Percentiles rank a stretch among this genome's conserved stretches.
Evolutionary conservation across 1,140 invertebrate species (phyloP).

Genomic region (Lepidurus packardi): DNA sequence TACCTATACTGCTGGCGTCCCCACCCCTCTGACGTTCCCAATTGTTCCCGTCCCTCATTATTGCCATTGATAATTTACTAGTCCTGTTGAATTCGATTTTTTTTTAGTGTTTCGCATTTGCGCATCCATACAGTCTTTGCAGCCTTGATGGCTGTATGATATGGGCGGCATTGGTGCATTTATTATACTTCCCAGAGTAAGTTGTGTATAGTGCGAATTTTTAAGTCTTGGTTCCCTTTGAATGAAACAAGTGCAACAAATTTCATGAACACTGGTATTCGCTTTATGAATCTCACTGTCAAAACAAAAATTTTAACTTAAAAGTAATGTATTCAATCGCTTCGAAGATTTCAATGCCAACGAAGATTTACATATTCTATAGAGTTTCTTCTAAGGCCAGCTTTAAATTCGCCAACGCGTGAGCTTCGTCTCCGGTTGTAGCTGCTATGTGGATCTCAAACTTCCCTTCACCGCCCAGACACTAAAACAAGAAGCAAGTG

Average conservation of each 20-base stretch:
- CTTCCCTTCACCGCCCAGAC: background rate
- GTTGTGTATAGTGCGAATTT: conserved; percentile 8
- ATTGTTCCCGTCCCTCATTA: background rate
- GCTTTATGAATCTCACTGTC: background rate
- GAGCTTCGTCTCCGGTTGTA: background rate
- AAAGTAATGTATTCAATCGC: too few species aligned
- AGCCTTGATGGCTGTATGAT: background rate
- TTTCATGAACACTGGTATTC: background rate
- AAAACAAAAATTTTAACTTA: too few species aligned
- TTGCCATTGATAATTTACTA: conserved; percentile 7
- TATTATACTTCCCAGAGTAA: background rate
- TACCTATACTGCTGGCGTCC: background rate
- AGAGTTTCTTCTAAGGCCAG: background rate
- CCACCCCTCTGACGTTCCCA: background rate
- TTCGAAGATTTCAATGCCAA: too few species aligned
- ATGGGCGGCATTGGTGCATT: background rate
- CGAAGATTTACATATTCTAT: background rate
- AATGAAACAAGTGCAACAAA: conserved; percentile 11
- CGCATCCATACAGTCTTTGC: background rate
- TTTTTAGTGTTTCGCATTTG: background rate
- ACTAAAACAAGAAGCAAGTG: background rate
- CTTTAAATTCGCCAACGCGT: background rate
- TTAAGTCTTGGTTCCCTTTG: conserved; percentile 18
- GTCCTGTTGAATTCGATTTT: conserved; percentile 4
- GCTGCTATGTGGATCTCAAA: background rate